A percentile compares a stretch with the other conserved stretches of the same genome.
phyloP scores from a whole-genome alignment of 2,888 invertebrate species.

The Leptopilina syphax region DNA sequence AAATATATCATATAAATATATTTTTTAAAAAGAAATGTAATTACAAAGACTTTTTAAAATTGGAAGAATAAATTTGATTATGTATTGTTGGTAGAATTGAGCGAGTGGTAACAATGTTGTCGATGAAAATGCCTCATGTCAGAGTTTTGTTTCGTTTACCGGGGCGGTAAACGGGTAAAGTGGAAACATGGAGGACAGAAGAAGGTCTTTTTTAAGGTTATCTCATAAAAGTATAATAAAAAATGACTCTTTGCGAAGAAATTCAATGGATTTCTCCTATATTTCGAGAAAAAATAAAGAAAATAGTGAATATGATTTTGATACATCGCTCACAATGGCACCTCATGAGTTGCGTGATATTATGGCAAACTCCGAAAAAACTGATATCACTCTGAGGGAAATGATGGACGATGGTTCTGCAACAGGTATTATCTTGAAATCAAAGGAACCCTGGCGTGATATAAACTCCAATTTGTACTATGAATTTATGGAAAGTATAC shows the following conservation, averaged over 20 bases:
- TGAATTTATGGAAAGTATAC: conserved; percentile 72
- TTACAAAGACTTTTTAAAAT: too few relatives aligned
- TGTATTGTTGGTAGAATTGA: too few relatives aligned
- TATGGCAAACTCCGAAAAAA: conserved; percentile 62
- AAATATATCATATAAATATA: too few relatives aligned
- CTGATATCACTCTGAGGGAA: conserved; percentile 66
- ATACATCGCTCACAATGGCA: conserved; percentile 60
- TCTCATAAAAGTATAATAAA: conserved; percentile 58
- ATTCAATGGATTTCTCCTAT: conserved; percentile 8
- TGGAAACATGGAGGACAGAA: conserved; percentile 30
- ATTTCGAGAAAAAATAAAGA: conserved; percentile 22
- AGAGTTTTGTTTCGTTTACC: background rate
- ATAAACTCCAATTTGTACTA: conserved; percentile 69
- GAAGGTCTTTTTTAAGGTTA: conserved; percentile 65
- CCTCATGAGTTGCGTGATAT: conserved; percentile 66
- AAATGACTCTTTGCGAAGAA: conserved; percentile 56
- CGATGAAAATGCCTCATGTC: too few relatives aligned
- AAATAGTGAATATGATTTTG: conserved; percentile 49
- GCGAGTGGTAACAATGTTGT: too few relatives aligned
- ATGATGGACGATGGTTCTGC: conserved; percentile 73
- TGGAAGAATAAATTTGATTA: too few relatives aligned
- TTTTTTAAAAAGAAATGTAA: too few relatives aligned
- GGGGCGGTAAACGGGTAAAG: conserved; percentile 2
- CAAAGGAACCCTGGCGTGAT: conserved; percentile 70
- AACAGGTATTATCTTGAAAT: conserved; percentile 71